Conservation (phyloP, 2,797 vertebrate species). For the Ciconia nigra region DNA sequence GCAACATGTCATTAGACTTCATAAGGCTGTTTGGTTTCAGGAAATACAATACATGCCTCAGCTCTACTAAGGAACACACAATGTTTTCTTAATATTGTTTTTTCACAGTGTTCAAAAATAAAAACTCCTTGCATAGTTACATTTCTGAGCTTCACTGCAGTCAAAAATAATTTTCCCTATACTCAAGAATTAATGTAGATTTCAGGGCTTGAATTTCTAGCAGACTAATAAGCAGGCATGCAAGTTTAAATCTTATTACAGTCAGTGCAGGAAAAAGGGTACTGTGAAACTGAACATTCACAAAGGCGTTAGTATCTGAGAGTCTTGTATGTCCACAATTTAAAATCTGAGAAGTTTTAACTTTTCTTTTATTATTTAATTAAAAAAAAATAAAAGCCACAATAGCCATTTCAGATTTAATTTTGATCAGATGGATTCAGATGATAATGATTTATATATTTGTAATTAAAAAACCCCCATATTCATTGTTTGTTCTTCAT, state of each 20-base stretch:
- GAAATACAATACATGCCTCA: neutral
- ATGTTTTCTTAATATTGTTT: neutral
- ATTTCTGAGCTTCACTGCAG: neutral
- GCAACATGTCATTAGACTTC: neutral
- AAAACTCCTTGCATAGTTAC: neutral
- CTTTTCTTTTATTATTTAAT: neutral
- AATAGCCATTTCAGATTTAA: neutral
- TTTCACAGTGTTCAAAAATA: neutral
- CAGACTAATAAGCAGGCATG: neutral
- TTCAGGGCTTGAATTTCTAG: neutral
- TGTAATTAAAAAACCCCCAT: neutral
- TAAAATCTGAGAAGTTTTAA: neutral
- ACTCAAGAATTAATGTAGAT: neutral
- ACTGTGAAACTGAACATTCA: neutral
- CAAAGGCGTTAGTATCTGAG: neutral
- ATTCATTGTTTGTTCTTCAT: neutral
- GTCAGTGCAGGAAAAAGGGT: neutral
- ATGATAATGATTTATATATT: neutral
- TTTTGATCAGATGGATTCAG: neutral
- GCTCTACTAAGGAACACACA: neutral
- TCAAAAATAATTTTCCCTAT: neutral
- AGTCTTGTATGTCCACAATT: neutral
- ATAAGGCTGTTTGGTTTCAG: neutral
- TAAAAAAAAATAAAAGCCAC: neutral
- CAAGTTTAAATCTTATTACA: neutral